A percentile compares a stretch with the other conserved stretches of the same genome.
Evolutionary conservation across 92 coral and sea anemone genomes (phyloP).

Genomic region (Desmophyllum pertusum): DNA sequence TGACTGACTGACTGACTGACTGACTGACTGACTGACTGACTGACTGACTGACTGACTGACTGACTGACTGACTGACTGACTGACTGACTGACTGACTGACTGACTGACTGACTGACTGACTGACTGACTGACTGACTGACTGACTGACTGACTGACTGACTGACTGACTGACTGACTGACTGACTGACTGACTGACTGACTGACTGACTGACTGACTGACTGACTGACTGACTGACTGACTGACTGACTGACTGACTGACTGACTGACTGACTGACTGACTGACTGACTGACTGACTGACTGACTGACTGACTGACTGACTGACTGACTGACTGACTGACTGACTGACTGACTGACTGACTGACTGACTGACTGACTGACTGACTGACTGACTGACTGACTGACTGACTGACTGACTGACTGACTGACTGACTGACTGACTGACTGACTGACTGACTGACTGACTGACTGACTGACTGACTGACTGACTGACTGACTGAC

Average conservation of each 20-base stretch:
- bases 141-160: conserved; percentile 1
- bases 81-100: too few relatives aligned
- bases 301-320: neutral
- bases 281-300: neutral
- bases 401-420: conserved; percentile 32
- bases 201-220: neutral
- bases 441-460: conserved; percentile 16
- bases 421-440: conserved; percentile 21
- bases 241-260: neutral
- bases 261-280: neutral
- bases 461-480: conserved; percentile 9
- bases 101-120: too few relatives aligned
- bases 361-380: conserved; percentile 26
- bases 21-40: too few relatives aligned
- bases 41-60: too few relatives aligned
- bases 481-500: conserved; percentile 17
- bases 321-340: conserved; percentile 23
- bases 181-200: neutral
- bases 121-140: too few relatives aligned
- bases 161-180: neutral
- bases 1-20: too few relatives aligned
- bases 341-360: conserved; percentile 21
- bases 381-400: conserved; percentile 31
- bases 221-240: neutral
- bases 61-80: too few relatives aligned